phyloP scores from a whole-genome alignment of 2,888 invertebrate genomes.

The Anthophora plumipes region DNA sequence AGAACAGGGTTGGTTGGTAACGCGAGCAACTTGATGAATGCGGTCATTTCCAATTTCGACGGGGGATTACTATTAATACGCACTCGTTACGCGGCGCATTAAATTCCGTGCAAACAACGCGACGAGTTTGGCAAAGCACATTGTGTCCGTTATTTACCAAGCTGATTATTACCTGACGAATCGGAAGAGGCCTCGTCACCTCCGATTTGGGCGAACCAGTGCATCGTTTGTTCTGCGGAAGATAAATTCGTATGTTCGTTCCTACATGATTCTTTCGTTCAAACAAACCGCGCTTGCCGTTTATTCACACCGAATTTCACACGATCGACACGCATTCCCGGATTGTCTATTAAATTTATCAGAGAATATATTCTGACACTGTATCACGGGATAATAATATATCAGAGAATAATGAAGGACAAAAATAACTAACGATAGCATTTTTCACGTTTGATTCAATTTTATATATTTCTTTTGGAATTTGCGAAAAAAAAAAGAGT shows the following conservation, averaged over 20 bases:
- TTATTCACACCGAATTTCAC: not conserved
- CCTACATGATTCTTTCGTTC: slow-evolving; percentile 23
- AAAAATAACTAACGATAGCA: no score
- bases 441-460: no score
- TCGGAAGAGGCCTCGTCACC: slow-evolving; percentile 76
- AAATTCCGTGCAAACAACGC: slow-evolving; percentile 54
- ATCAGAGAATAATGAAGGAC: not conserved
- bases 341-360: slow-evolving; percentile 5
- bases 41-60: slow-evolving; percentile 53
- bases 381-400: not conserved
- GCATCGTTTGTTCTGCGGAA: slow-evolving; percentile 82
- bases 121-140: slow-evolving; percentile 51
- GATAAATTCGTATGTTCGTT: slow-evolving; percentile 64
- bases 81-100: slow-evolving; percentile 41
- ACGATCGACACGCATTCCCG: no score
- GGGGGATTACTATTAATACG: slow-evolving; percentile 62
- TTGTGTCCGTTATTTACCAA: slow-evolving; percentile 51
- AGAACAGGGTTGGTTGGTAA: not conserved
- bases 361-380: not conserved
- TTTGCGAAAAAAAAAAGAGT: no score
- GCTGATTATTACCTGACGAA: slow-evolving; percentile 78
- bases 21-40: slow-evolving; percentile 32
- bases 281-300: not conserved
- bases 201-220: slow-evolving; percentile 83
- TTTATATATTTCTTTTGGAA: no score